Conservation (phyloP, 2,113 vertebrate species). For the Oriolus oriolus region DNA sequence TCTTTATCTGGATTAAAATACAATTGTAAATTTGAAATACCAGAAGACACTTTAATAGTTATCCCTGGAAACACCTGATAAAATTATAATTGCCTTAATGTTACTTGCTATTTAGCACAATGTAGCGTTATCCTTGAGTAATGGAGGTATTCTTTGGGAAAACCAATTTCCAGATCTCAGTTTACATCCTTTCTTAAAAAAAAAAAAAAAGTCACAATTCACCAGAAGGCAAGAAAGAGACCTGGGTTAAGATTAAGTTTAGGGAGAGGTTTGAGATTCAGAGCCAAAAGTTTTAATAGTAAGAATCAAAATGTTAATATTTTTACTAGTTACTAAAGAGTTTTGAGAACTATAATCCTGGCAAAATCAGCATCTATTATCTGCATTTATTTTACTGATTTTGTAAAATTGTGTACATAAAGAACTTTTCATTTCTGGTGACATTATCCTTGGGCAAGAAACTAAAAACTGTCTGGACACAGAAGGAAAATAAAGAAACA, state of each 20-base stretch:
- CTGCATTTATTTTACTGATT: background rate
- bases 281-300: background rate
- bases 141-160: background rate
- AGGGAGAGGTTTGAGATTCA: background rate
- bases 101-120: background rate
- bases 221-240: background rate
- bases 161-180: background rate
- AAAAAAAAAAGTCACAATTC: background rate
- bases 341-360: background rate
- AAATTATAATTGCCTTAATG: background rate
- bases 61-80: background rate
- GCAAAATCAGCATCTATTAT: background rate
- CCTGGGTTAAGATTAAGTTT: background rate
- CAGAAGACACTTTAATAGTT: background rate
- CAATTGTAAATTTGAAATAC: background rate
- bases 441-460: background rate
- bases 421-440: background rate
- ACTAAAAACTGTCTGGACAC: background rate
- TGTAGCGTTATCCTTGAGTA: background rate
- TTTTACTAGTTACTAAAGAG: background rate
- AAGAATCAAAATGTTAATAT: background rate
- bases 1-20: background rate
- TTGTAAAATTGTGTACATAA: background rate
- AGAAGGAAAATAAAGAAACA: background rate
- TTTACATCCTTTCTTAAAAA: background rate